Evolutionary conservation across 2,797 vertebrate species (phyloP).

Genomic region (Chrysocyon brachyurus): DNA sequence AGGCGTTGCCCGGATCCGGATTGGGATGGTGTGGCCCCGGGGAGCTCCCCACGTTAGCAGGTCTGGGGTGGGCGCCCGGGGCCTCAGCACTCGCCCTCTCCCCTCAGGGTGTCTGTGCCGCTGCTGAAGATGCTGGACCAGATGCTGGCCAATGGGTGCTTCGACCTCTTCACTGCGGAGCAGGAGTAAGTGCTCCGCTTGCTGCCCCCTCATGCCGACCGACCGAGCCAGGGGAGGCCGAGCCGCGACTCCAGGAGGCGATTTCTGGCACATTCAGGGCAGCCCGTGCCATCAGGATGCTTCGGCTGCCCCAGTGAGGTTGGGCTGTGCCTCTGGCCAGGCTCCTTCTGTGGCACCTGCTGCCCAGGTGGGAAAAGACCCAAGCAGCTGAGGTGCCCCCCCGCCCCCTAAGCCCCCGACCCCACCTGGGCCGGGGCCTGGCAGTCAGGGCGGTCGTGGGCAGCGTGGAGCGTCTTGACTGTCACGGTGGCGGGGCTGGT

Average conservation of each 20-base stretch:
- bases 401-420: no score
- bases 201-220: rapidly evolving
- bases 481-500: no score
- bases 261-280: neutral
- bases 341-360: neutral
- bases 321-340: neutral
- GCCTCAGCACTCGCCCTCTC: conserved; percentile 7
- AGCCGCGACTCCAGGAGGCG: neutral
- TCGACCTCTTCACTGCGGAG: conserved; percentile 92
- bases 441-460: neutral
- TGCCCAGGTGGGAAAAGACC: neutral
- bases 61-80: neutral
- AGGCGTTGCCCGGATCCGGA: rapidly evolving
- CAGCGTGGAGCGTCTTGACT: neutral
- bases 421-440: neutral
- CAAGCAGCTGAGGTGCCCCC: neutral
- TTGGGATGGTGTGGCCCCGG: rapidly evolving
- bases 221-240: neutral
- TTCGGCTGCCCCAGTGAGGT: neutral
- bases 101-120: conserved; percentile 93
- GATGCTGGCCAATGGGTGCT: conserved; percentile 94
- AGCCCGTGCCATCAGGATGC: neutral
- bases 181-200: conserved; percentile 91
- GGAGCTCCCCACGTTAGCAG: neutral
- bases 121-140: conserved; percentile 96